phyloP scores from a whole-genome alignment of 2,113 vertebrate genomes.

The Sylvietta virens region DNA sequence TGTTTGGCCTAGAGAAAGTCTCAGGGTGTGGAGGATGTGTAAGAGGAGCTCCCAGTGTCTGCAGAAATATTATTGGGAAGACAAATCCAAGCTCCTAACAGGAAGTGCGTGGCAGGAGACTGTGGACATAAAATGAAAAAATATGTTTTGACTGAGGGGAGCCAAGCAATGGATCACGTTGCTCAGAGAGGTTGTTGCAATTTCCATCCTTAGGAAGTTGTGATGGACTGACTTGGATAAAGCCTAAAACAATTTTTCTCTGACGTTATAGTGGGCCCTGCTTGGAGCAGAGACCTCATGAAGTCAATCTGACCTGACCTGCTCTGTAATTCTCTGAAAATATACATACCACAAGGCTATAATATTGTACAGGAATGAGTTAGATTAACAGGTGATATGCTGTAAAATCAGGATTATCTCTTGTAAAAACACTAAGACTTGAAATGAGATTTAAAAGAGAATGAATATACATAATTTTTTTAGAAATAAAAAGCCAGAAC shows the following conservation, averaged over 20 bases:
- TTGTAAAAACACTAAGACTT: not conserved
- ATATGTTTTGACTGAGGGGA: not conserved
- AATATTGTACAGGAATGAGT: not conserved
- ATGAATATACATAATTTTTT: not conserved
- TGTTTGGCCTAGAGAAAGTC: not conserved
- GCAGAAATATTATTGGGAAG: not conserved
- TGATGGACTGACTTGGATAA: not conserved
- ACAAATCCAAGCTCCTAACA: not conserved
- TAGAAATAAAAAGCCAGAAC: not conserved
- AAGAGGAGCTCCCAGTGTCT: not conserved
- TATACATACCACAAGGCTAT: not conserved
- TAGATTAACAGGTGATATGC: not conserved
- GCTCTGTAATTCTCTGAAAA: not conserved
- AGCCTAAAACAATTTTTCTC: not conserved
- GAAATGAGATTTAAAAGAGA: not conserved
- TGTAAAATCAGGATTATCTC: not conserved
- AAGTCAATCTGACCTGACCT: not conserved
- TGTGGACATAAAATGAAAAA: not conserved
- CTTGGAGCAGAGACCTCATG: not conserved
- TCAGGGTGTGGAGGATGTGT: not conserved
- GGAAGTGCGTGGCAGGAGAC: not conserved
- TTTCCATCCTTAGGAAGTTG: not conserved
- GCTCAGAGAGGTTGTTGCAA: not conserved
- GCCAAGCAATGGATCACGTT: not conserved
- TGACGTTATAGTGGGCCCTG: not conserved